Evolutionary conservation across 2,113 vertebrate genomes (phyloP).

Genomic region (Pteropus alecto): DNA sequence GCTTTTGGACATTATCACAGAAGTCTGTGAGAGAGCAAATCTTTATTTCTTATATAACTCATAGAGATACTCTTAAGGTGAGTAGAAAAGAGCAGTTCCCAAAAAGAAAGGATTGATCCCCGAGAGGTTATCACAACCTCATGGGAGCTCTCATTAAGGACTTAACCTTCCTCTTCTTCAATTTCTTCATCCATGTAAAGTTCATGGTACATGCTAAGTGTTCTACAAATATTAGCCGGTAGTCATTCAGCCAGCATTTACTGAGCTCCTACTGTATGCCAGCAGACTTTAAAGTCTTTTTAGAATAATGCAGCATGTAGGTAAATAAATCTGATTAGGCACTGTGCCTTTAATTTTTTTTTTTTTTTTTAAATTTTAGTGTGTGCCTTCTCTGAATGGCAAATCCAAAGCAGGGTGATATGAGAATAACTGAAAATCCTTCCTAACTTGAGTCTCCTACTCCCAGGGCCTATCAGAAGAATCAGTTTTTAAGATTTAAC

Average conservation of each 20-base stretch:
- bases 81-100: background rate
- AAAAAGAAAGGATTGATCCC: background rate
- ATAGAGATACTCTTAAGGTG: conserved; percentile 12
- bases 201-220: background rate
- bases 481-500: background rate
- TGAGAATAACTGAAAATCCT: background rate
- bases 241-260: background rate
- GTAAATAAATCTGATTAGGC: background rate
- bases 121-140: background rate
- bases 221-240: background rate
- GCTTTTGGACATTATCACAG: background rate
- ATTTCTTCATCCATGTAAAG: background rate
- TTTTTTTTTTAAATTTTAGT: background rate
- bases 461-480: background rate
- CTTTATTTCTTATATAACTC: conserved; percentile 12
- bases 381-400: background rate
- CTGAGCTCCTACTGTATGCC: background rate
- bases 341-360: background rate
- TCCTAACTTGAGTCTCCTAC: background rate
- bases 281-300: background rate
- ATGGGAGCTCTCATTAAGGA: background rate
- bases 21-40: background rate
- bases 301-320: background rate
- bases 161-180: background rate
- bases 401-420: background rate